phyloP scores from a whole-genome alignment of 2,113 vertebrate species.

The Oplegnathus fasciatus region DNA sequence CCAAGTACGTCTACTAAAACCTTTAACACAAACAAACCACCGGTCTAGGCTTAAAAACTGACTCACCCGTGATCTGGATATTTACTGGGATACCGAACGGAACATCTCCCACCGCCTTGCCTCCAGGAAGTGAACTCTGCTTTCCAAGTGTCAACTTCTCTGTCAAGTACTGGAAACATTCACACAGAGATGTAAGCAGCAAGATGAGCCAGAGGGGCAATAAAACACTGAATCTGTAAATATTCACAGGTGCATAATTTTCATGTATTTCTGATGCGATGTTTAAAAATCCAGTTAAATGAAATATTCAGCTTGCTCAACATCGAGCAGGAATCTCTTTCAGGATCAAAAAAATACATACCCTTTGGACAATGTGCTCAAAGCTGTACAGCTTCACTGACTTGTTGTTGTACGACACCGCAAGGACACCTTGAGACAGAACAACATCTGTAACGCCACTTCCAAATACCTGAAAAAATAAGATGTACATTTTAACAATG shows the following conservation, averaged over 20 bases:
- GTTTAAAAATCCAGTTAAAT: neutral
- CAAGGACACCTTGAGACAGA: conserved; percentile 92
- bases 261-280: neutral
- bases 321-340: neutral
- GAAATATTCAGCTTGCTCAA: neutral
- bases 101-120: conserved; percentile 90
- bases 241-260: neutral
- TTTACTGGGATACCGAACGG: conserved; percentile 96
- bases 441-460: conserved; percentile 90
- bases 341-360: conserved; percentile 66
- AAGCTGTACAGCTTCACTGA: conserved; percentile 94
- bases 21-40: neutral
- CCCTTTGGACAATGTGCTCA: conserved; percentile 90
- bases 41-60: neutral
- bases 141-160: conserved; percentile 88
- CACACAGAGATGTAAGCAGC: neutral
- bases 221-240: neutral
- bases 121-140: conserved; percentile 88
- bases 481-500: neutral
- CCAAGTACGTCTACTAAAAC: neutral
- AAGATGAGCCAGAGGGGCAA: neutral
- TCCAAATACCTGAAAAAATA: conserved; percentile 90
- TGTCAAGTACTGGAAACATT: conserved; percentile 88
- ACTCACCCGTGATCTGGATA: conserved; percentile 93
- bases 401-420: conserved; percentile 92